Percentiles rank a stretch among this genome's conserved stretches.
Conservation (phyloP, 2,888 invertebrate species). For the Xestobium rufovillosum region DNA sequence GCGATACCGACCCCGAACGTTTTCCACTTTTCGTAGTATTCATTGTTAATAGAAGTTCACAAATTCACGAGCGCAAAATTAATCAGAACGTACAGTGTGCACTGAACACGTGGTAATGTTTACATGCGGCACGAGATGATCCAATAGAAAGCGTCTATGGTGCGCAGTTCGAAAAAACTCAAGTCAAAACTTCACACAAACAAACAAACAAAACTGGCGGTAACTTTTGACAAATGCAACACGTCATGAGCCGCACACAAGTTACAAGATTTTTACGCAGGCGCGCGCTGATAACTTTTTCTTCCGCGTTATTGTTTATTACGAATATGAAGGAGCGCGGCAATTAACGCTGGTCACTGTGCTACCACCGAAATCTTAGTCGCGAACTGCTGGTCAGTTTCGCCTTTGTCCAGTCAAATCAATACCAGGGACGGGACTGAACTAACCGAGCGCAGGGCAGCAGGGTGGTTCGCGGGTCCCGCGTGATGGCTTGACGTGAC, state of each 20-base stretch:
- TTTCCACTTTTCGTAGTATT: slow-evolving; percentile 65
- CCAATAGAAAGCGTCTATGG: slow-evolving; percentile 31
- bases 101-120: slow-evolving; percentile 32
- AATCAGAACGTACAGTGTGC: too few species aligned
- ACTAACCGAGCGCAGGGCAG: slow-evolving; percentile 38
- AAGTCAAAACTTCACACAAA: slow-evolving; percentile 25
- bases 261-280: slow-evolving; percentile 21
- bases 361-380: slow-evolving; percentile 27
- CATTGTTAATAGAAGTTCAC: too few species aligned
- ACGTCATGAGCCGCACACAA: too few species aligned
- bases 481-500: slow-evolving; percentile 53
- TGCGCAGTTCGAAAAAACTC: slow-evolving; percentile 39
- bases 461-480: slow-evolving; percentile 37
- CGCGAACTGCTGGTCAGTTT: slow-evolving; percentile 46
- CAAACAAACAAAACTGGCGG: slow-evolving; percentile 34
- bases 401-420: slow-evolving; percentile 46
- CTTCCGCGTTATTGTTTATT: not conserved
- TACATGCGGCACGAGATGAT: slow-evolving; percentile 22
- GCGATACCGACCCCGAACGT: slow-evolving; percentile 70
- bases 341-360: slow-evolving; percentile 16
- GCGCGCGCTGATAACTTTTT: slow-evolving; percentile 8
- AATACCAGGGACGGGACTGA: slow-evolving; percentile 40
- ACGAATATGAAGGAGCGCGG: slow-evolving; percentile 6
- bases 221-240: slow-evolving; percentile 36
- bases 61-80: too few species aligned